phyloP scores from a whole-genome alignment of 2,797 vertebrate species.

The Onychomys torridus region DNA sequence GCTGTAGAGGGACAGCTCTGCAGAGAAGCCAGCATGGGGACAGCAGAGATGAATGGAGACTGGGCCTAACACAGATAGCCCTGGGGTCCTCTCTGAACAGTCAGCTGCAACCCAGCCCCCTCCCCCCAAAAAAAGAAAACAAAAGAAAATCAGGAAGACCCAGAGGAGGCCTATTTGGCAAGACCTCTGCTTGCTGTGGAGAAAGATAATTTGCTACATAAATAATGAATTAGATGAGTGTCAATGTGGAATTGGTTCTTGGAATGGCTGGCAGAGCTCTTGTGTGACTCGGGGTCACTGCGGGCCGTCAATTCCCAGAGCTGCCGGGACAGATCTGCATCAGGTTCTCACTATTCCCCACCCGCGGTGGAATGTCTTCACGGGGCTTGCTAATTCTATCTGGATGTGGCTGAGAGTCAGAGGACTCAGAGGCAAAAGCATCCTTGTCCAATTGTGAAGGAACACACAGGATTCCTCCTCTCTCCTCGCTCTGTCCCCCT shows the following conservation, averaged over 20 bases:
- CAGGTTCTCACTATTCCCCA: slow-evolving; percentile 78
- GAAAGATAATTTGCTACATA: slow-evolving; percentile 83
- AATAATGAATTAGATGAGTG: slow-evolving; percentile 85
- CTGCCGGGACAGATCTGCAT: slow-evolving; percentile 75
- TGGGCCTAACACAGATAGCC: not conserved
- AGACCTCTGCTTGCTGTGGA: slow-evolving; percentile 75
- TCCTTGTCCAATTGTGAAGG: slow-evolving; percentile 65
- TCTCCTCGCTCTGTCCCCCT: slow-evolving; percentile 47
- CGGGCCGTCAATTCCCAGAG: slow-evolving; percentile 82
- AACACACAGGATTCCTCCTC: slow-evolving; percentile 15
- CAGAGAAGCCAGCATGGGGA: not conserved
- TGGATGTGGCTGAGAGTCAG: slow-evolving; percentile 71
- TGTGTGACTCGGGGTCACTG: slow-evolving; percentile 82
- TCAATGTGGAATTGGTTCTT: slow-evolving; percentile 81
- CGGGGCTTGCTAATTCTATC: slow-evolving; percentile 73
- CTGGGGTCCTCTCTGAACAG: not conserved
- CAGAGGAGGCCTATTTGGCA: slow-evolving; percentile 78
- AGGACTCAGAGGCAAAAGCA: slow-evolving; percentile 76
- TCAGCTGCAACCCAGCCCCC: not conserved
- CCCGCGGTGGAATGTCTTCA: slow-evolving; percentile 78
- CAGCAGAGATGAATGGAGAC: not conserved
- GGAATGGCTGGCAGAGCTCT: slow-evolving; percentile 77
- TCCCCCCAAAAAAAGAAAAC: not conserved
- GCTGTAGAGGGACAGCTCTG: fast-evolving
- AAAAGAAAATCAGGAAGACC: slow-evolving; percentile 36